Conservation (phyloP, 2,113 vertebrate species). For the Indicator maculatus region DNA sequence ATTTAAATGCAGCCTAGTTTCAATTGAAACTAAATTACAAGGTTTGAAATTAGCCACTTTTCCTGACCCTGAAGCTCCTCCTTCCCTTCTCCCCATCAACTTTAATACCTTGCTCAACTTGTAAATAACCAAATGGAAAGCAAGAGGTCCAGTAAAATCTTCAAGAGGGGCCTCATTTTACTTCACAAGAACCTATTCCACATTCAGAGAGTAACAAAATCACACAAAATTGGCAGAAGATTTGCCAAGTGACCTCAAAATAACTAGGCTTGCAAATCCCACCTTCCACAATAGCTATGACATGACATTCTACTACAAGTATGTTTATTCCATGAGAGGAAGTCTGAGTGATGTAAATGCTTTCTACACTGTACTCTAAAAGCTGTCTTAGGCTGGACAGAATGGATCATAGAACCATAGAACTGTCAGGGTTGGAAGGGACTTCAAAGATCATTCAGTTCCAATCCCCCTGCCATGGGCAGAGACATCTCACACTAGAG, state of each 20-base stretch:
- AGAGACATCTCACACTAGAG: no score
- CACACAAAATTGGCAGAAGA: not conserved
- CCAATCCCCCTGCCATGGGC: no score
- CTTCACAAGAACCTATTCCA: not conserved
- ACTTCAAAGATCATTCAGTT: no score
- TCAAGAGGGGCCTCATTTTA: slow-evolving; percentile 37
- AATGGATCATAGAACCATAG: not conserved
- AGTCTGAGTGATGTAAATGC: not conserved
- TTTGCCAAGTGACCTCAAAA: not conserved
- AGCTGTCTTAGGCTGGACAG: not conserved
- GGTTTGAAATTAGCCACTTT: slow-evolving; percentile 66
- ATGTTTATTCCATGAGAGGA: not conserved
- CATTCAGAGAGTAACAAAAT: not conserved
- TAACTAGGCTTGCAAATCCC: not conserved
- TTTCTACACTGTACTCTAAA: not conserved
- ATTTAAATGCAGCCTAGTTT: slow-evolving; percentile 70
- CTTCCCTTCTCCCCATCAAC: slow-evolving; percentile 4
- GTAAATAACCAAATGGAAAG: slow-evolving; percentile 52
- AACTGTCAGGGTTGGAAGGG: no score
- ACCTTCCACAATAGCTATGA: fast-evolving
- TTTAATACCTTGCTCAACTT: slow-evolving; percentile 49
- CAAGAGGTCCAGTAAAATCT: slow-evolving; percentile 3
- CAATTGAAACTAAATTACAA: slow-evolving; percentile 70
- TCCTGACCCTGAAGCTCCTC: slow-evolving; percentile 34
- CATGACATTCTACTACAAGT: not conserved